Evolutionary conservation across 2,797 vertebrate genomes (phyloP).

Genomic region (Fringilla coelebs): DNA sequence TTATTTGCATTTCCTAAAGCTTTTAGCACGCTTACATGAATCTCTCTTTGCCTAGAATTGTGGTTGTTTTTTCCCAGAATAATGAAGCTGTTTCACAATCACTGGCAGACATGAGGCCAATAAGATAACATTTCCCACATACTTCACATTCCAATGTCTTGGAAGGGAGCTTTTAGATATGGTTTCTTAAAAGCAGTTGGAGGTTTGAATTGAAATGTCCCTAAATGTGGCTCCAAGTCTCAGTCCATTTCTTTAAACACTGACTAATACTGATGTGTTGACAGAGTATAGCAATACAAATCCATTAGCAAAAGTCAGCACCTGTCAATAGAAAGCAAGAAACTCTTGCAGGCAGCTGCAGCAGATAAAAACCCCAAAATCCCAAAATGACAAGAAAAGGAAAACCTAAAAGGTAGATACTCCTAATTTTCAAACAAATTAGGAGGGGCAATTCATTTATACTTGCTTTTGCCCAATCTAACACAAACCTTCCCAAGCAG

Average conservation of each 20-base stretch:
- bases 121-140: constrained; percentile 66
- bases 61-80: constrained; percentile 38
- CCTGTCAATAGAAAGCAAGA: background rate
- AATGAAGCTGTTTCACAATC: constrained; percentile 59
- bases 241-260: constrained; percentile 13
- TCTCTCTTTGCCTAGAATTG: constrained; percentile 16
- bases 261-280: constrained; percentile 9
- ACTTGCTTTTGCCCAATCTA: background rate
- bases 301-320: constrained; percentile 35
- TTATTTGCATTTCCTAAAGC: background rate
- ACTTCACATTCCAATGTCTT: constrained; percentile 36
- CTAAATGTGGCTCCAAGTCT: background rate
- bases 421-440: background rate
- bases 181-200: constrained; percentile 28
- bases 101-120: constrained; percentile 24
- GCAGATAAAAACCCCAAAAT: background rate
- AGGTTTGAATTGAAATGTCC: constrained; percentile 20
- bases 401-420: background rate
- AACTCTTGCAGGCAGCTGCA: background rate
- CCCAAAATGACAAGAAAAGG: background rate
- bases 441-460: background rate
- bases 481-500: background rate
- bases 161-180: constrained; percentile 38
- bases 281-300: constrained; percentile 3
- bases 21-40: constrained; percentile 22